These are phyloP conservation scores for Heliconius melpomene DNA, from an alignment of 1,140 invertebrate genomes.

Conservation along the genomic window DNA sequence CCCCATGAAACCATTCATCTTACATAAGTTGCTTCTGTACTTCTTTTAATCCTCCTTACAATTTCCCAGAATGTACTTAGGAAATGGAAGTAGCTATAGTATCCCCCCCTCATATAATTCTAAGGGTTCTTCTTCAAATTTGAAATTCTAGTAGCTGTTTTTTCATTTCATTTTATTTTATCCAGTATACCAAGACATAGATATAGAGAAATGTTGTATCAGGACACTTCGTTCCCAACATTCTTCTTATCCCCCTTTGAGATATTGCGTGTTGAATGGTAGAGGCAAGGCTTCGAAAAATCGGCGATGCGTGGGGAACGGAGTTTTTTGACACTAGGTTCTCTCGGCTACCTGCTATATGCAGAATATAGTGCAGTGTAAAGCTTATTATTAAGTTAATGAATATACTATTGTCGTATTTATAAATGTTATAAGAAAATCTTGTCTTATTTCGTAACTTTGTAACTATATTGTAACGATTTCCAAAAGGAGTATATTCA, in stretches of 20 bases:
- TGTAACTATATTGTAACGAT: not conserved
- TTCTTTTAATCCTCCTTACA: slow-evolving; percentile 8
- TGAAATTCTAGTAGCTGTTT: not conserved
- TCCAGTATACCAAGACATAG: no score
- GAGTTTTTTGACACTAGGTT: no score
- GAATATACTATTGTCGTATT: no score
- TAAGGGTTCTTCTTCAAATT: not conserved
- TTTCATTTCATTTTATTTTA: not conserved
- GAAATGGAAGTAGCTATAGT: not conserved
- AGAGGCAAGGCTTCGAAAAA: no score
- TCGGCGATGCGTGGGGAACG: no score
- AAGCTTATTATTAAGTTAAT: no score
- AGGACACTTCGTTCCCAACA: no score
- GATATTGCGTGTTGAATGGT: no score
- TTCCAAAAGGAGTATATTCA: not conserved
- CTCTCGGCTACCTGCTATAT: no score
- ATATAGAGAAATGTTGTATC: no score
- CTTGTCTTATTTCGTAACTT: not conserved
- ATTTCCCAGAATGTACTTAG: not conserved
- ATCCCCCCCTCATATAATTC: not conserved
- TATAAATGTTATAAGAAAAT: not conserved
- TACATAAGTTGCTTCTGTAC: not conserved
- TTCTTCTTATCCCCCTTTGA: no score
- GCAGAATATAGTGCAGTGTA: no score
- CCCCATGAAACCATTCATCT: slow-evolving; percentile 19